These are phyloP conservation scores for Drosophila cyrtoloma DNA, from an alignment of 2,888 invertebrate species.

Conservation along the genomic window DNA sequence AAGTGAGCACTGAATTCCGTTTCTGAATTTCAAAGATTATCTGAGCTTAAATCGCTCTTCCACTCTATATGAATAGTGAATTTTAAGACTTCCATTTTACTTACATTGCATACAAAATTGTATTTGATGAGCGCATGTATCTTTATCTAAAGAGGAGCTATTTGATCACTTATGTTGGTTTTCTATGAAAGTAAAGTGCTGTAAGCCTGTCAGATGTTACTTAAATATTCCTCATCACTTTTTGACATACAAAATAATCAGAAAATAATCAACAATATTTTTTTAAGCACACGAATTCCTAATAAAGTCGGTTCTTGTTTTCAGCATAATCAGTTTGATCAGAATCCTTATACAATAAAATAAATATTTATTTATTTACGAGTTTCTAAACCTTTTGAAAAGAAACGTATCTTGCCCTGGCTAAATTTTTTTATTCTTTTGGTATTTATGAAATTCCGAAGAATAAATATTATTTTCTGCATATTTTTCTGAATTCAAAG, in stretches of 20 bases:
- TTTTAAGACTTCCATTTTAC: neutral
- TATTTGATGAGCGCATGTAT: neutral
- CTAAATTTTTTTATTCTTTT: neutral
- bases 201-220: neutral
- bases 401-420: neutral
- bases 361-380: neutral
- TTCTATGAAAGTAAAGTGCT: neutral
- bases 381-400: neutral
- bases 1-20: neutral
- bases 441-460: neutral
- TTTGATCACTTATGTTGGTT: neutral
- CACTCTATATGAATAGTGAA: neutral
- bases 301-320: neutral
- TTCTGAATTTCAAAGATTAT: conserved; percentile 7
- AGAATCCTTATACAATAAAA: neutral
- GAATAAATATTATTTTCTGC: neutral
- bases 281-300: neutral
- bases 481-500: neutral
- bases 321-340: neutral
- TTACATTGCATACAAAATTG: neutral
- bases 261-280: neutral
- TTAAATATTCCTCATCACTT: neutral
- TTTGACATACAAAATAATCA: neutral
- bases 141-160: neutral
- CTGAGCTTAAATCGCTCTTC: neutral